Evolutionary conservation across 1,140 invertebrate genomes (phyloP).

Genomic region (Zaprionus lachaisei): DNA sequence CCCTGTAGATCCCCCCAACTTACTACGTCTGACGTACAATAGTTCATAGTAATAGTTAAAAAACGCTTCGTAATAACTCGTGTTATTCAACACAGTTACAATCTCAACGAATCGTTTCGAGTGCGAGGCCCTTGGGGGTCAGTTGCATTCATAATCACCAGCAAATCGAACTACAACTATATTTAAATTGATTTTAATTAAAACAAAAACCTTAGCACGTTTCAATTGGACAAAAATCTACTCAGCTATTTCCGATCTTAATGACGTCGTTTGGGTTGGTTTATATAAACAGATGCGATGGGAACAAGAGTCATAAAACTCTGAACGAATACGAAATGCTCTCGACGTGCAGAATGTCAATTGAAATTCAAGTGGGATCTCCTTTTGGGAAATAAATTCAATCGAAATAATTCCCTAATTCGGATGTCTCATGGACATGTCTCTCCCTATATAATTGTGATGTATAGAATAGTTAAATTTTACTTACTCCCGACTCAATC

Average conservation of each 20-base stretch:
- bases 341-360: conserved; percentile 29
- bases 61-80: not conserved
- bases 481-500: not conserved
- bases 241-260: conserved; percentile 51
- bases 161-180: not conserved
- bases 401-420: not conserved
- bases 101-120: not conserved
- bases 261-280: conserved; percentile 33
- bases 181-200: conserved; percentile 8
- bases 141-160: not conserved
- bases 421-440: not conserved
- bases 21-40: not conserved
- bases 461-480: not conserved
- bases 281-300: conserved; percentile 47
- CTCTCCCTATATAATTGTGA: not conserved
- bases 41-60: not conserved
- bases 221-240: conserved; percentile 15
- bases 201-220: not conserved
- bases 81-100: not conserved
- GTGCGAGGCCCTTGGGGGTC: not conserved
- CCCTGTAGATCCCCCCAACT: not conserved
- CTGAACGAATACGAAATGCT: conserved; percentile 43
- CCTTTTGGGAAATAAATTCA: not conserved
- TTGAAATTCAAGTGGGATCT: conserved; percentile 8
- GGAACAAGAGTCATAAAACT: conserved; percentile 10